A percentile compares a stretch with the other conserved stretches of the same genome.
Conservation (phyloP, 2,888 invertebrate genomes). For the Acrobasis suavella region DNA sequence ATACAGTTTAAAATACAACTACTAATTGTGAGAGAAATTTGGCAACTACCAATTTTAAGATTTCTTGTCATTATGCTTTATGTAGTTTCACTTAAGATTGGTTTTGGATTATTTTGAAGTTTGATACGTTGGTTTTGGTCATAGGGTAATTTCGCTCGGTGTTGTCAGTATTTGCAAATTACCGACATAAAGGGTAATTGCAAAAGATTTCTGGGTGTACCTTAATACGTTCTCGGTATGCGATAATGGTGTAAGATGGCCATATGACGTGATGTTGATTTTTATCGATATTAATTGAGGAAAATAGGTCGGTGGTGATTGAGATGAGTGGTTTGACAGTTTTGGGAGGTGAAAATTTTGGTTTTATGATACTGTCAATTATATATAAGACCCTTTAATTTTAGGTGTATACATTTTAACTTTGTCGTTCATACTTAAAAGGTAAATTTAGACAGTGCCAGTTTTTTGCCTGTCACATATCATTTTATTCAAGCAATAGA, state of each 20-base stretch:
- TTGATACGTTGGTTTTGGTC: conserved; percentile 35
- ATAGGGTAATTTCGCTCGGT: conserved; percentile 59
- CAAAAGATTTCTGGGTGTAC: conserved; percentile 59
- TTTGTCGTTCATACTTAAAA: no score
- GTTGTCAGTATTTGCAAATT: conserved; percentile 74
- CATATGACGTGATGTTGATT: conserved; percentile 34
- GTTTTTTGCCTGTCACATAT: no score
- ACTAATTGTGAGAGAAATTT: conserved; percentile 38
- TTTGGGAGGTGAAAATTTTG: background rate
- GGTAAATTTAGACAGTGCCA: no score
- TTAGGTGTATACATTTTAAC: no score
- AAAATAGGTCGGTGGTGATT: conserved; percentile 12
- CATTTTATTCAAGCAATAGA: no score
- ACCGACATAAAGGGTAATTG: conserved; percentile 72
- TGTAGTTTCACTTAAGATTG: conserved; percentile 24
- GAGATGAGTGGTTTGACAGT: background rate
- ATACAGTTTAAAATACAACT: conserved; percentile 44
- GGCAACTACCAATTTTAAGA: conserved; percentile 30
- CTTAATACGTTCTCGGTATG: conserved; percentile 58
- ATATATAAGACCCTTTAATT: no score
- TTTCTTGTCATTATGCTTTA: conserved; percentile 31
- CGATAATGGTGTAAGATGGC: conserved; percentile 50
- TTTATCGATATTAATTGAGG: conserved; percentile 34
- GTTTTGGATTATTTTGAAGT: conserved; percentile 22
- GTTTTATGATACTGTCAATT: background rate